Percentiles rank a stretch among this genome's conserved stretches.
phyloP scores from a whole-genome alignment of 2,113 vertebrate species.

The Epinephelus cyanopodus region DNA sequence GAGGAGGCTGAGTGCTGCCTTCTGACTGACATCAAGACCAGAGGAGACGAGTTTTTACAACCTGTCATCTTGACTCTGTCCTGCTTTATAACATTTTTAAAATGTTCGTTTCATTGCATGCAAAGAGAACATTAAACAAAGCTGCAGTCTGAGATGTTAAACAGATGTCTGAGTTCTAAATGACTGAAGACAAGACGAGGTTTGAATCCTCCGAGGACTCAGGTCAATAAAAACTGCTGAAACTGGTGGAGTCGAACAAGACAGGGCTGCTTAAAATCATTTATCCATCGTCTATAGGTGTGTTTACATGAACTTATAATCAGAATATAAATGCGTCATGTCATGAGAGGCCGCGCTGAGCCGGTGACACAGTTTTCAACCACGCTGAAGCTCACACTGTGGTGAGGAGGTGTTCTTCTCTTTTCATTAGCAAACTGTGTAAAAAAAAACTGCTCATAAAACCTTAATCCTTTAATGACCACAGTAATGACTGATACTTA shows the following conservation, averaged over 20 bases:
- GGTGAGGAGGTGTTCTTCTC: neutral
- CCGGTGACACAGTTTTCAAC: neutral
- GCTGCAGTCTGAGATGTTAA: neutral
- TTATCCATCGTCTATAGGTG: neutral
- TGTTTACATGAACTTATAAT: too few relatives aligned
- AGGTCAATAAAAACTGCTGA: neutral
- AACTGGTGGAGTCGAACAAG: neutral
- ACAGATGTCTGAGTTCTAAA: neutral
- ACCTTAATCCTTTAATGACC: constrained; percentile 63
- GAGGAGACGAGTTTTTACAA: neutral
- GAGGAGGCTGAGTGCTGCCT: constrained; percentile 13
- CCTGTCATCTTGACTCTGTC: neutral
- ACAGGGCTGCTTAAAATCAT: neutral
- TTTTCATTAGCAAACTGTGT: neutral
- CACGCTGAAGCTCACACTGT: neutral
- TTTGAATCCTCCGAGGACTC: neutral
- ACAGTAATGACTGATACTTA: constrained; percentile 55
- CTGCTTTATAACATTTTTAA: neutral
- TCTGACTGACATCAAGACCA: neutral
- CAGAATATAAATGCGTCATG: too few relatives aligned
- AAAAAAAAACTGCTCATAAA: constrained; percentile 20
- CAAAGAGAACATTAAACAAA: neutral
- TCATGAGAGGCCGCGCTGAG: neutral
- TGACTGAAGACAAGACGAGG: neutral
- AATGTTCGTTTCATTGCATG: neutral